phyloP scores from a whole-genome alignment of 1,140 invertebrate genomes.

The Nephotettix cincticeps region DNA sequence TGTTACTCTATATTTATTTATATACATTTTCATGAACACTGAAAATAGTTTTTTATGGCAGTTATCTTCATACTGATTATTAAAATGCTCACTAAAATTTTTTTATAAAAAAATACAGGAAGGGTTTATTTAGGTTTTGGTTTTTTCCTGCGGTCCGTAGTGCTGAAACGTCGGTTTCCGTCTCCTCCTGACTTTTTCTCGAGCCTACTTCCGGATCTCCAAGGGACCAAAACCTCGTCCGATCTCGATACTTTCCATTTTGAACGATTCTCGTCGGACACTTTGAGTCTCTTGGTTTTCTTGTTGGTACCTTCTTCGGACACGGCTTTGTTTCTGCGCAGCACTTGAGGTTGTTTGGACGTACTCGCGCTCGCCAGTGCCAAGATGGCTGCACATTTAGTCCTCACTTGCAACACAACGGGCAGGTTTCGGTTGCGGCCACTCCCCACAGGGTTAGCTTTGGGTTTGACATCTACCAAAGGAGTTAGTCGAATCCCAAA shows the following conservation, averaged over 20 bases:
- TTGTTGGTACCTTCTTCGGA: neutral
- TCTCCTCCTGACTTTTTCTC: constrained; percentile 30
- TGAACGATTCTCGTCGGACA: constrained; percentile 19
- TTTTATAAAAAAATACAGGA: neutral
- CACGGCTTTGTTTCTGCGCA: neutral
- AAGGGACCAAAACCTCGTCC: constrained; percentile 13
- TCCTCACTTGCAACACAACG: constrained; percentile 17
- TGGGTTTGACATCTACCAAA: constrained; percentile 15
- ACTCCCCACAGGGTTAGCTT: neutral
- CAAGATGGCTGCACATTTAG: constrained; percentile 25
- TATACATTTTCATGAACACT: neutral
- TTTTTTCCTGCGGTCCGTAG: constrained; percentile 33
- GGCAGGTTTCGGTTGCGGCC: constrained; percentile 15
- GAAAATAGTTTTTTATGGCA: constrained; percentile 1
- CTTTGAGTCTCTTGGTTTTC: constrained; percentile 14
- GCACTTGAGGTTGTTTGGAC: neutral
- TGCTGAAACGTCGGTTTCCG: constrained; percentile 6
- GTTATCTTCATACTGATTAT: neutral
- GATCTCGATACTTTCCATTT: constrained; percentile 17
- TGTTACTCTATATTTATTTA: too few relatives aligned
- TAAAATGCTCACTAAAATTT: neutral
- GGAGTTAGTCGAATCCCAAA: constrained; percentile 4
- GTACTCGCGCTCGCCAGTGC: constrained; percentile 8
- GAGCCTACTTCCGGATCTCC: constrained; percentile 9
- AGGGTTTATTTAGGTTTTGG: constrained; percentile 29